Conservation (phyloP, 1,140 invertebrate genomes). For the Bombus superbus region DNA sequence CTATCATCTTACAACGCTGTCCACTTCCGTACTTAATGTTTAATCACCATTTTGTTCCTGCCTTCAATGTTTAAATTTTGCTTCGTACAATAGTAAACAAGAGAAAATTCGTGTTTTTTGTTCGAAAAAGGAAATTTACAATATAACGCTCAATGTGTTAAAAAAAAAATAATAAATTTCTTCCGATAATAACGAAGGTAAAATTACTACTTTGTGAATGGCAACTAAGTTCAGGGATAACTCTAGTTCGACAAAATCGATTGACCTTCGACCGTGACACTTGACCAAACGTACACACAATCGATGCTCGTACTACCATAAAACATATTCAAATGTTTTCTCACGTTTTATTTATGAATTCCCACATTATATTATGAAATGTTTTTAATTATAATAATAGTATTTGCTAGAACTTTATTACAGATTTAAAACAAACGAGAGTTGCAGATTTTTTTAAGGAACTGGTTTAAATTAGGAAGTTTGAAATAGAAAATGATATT, state of each 20-base stretch:
- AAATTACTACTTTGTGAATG: background rate
- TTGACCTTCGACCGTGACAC: conserved; percentile 59
- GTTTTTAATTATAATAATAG: background rate
- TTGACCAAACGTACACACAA: conserved; percentile 31
- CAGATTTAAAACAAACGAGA: background rate
- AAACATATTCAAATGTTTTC: background rate
- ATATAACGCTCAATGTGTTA: background rate
- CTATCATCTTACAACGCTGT: conserved; percentile 2
- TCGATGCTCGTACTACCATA: conserved; percentile 34
- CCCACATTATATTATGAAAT: too few species aligned
- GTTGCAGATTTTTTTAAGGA: background rate
- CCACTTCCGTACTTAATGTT: background rate
- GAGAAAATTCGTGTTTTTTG: background rate
- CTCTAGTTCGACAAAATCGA: conserved; percentile 52
- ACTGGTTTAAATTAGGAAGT: too few species aligned
- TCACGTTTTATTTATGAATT: background rate
- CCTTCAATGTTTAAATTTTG: too few species aligned
- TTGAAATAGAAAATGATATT: background rate
- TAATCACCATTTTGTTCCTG: background rate
- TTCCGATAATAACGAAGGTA: background rate
- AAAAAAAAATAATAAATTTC: background rate
- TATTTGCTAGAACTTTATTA: background rate
- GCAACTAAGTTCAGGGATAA: conserved; percentile 28
- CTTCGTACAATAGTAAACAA: too few species aligned
- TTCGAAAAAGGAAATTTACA: background rate